Conservation (phyloP, 2,113 vertebrate species). For the Neodontobutis hainanensis region DNA sequence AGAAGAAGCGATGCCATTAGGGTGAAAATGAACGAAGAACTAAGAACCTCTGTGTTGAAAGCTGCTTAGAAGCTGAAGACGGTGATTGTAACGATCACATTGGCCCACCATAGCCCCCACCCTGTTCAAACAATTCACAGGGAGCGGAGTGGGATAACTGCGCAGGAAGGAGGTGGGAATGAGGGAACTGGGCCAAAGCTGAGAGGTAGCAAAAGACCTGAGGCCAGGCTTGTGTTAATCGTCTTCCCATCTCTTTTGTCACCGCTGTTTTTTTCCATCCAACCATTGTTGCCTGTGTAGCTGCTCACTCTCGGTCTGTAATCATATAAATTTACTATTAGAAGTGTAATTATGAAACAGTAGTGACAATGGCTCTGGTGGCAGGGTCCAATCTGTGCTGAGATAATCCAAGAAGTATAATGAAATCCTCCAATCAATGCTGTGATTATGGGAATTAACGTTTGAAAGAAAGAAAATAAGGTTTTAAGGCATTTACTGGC, state of each 20-base stretch:
- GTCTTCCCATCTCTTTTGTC: slow-evolving; percentile 22
- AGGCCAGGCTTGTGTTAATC: slow-evolving; percentile 49
- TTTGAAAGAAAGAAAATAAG: not conserved
- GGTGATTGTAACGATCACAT: slow-evolving; percentile 56
- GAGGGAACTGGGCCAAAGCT: slow-evolving; percentile 44
- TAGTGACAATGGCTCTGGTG: not conserved
- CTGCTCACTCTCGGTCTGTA: slow-evolving; percentile 27
- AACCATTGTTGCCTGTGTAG: slow-evolving; percentile 17
- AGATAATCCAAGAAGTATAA: slow-evolving; percentile 1
- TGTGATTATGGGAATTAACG: not conserved
- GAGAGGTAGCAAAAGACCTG: slow-evolving; percentile 48
- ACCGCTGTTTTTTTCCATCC: slow-evolving; percentile 16
- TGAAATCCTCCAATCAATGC: not conserved
- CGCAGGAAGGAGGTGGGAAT: not conserved
- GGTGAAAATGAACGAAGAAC: slow-evolving; percentile 54
- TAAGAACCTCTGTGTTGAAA: slow-evolving; percentile 57
- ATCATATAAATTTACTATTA: slow-evolving; percentile 30
- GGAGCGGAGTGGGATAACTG: slow-evolving; percentile 37
- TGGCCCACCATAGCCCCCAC: slow-evolving; percentile 29
- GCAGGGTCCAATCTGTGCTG: not conserved
- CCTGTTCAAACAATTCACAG: slow-evolving; percentile 42
- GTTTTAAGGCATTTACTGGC: too few relatives aligned
- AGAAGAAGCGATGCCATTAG: slow-evolving; percentile 50
- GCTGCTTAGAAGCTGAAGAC: slow-evolving; percentile 53
- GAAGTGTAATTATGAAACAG: slow-evolving; percentile 27